Conservation (phyloP, 2,888 invertebrate species). For the Noctua pronuba region DNA sequence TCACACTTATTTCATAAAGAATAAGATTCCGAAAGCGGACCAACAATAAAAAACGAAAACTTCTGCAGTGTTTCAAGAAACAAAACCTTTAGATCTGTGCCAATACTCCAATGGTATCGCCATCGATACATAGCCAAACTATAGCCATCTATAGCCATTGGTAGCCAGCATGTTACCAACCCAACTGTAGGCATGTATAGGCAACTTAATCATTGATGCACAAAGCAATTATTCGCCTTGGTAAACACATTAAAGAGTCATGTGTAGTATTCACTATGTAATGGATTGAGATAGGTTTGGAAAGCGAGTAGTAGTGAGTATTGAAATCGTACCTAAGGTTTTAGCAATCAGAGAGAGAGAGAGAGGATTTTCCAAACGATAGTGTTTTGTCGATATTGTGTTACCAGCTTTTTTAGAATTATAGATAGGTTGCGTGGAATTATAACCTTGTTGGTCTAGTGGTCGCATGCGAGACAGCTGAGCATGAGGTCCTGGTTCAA, state of each 20-base stretch:
- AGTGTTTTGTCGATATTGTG: neutral
- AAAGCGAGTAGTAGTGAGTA: neutral
- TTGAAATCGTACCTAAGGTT: neutral
- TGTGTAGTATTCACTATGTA: slow-evolving; percentile 10
- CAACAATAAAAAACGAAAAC: too few species aligned
- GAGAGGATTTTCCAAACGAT: neutral
- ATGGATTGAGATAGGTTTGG: slow-evolving; percentile 1
- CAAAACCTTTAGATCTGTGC: too few species aligned
- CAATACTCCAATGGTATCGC: too few species aligned
- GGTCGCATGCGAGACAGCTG: too few species aligned
- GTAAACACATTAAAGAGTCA: slow-evolving; percentile 56
- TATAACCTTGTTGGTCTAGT: too few species aligned
- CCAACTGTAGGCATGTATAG: slow-evolving; percentile 1
- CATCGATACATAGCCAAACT: neutral
- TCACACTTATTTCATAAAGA: too few species aligned
- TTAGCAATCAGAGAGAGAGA: neutral
- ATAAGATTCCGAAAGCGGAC: too few species aligned
- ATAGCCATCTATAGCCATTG: neutral
- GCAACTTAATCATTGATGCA: slow-evolving; percentile 45
- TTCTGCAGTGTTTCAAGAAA: neutral
- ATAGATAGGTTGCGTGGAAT: too few species aligned
- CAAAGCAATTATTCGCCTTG: slow-evolving; percentile 53
- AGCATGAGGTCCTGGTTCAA: too few species aligned
- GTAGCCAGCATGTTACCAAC: slow-evolving; percentile 5
- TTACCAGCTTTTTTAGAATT: too few species aligned